Evolutionary conservation across 2,797 vertebrate genomes (phyloP), one percentile per base, ranked within the genome.

Genomic region (Amphiprion clarkii): DNA sequence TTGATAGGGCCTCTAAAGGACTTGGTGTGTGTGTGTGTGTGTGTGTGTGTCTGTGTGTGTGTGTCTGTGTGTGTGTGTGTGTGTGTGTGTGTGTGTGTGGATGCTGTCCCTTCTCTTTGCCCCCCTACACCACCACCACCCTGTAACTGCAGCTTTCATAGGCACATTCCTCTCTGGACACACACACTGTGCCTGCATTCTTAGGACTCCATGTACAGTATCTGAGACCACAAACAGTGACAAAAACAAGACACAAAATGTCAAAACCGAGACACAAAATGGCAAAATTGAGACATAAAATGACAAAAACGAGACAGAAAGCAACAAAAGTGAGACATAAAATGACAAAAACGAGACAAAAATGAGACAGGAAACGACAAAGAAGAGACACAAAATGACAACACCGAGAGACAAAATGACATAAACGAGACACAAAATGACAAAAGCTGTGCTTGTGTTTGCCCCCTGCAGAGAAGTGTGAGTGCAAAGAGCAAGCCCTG

Each of bases 401-500:
- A 27, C 3, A 27, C 3, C 0, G 27, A 27, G 27, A 27, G 3
- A 27, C 27, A 4, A 27, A 27, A 27, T 27, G 27, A 27, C 27
- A 27, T 3, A 27, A 27, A 3, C 27, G 4, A 27, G 4, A 4
- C 56, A 69, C 67, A 66, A 61, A 64, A 61, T 27, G 27, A 60
- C 59, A 58, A 76, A 71, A 87, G 81, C 17, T 86, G 83, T 74
- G n/a, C 89, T 88, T 88, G 72, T 81, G 11, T 88, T 14, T 87
- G 70, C 63, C 79, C 88, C 92, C 74, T 83, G 49, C 91, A 99
- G 97, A 97, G 91, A 98, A 97, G 94, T 98, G 97, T 31, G 97
- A 97, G 87, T 99, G 98, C 93, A 99, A 99, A 93, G 97, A 98
- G 72, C 97, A 98, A 83, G 92, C 94, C 7, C 93, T 99, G 89